These are phyloP conservation scores for Tachypleus tridentatus DNA, from an alignment of 1,140 invertebrate species.

Conservation along the genomic window DNA sequence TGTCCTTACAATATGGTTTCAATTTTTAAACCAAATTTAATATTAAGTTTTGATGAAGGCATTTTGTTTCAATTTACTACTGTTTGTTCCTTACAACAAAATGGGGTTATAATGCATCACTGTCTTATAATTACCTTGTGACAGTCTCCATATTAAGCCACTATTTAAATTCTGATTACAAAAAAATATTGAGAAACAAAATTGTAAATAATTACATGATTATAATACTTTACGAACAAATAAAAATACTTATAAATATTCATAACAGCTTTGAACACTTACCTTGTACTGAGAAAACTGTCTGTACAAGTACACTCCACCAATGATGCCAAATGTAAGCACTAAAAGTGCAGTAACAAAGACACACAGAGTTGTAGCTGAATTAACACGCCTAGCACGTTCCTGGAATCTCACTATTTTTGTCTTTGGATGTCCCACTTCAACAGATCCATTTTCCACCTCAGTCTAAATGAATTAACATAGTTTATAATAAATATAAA, in stretches of 20 bases:
- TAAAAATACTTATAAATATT: conserved; percentile 4
- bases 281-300: conserved; percentile 48
- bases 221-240: not conserved
- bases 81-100: not conserved
- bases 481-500: too few relatives aligned
- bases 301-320: conserved; percentile 62
- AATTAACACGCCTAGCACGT: conserved; percentile 40
- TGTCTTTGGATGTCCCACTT: conserved; percentile 17
- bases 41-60: too few relatives aligned
- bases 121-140: not conserved
- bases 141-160: not conserved
- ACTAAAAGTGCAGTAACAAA: conserved; percentile 56
- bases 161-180: not conserved
- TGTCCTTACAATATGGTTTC: too few relatives aligned
- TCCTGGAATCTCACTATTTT: conserved; percentile 32
- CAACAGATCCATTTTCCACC: conserved; percentile 12
- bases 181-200: not conserved
- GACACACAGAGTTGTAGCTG: conserved; percentile 53
- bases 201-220: too few relatives aligned
- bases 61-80: too few relatives aligned
- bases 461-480: conserved; percentile 5
- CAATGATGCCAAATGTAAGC: conserved; percentile 57
- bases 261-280: conserved; percentile 14
- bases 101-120: not conserved
- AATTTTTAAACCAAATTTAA: too few relatives aligned